Base-by-base conservation (phyloP, 2,888 invertebrate species). In the Unio pictorum region DNA sequence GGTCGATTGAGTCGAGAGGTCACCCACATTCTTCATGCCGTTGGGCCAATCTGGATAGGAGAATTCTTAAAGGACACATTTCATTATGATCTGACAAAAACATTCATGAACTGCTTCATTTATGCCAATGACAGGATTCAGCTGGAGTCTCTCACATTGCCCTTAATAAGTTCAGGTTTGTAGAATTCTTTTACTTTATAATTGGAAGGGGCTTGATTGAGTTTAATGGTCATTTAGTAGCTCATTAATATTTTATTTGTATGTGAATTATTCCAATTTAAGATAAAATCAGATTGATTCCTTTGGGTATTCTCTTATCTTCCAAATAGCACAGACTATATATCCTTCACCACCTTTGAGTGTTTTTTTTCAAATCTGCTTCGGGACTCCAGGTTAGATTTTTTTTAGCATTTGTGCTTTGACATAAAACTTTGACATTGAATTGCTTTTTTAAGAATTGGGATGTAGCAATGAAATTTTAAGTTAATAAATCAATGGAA, bases 91-190 rank as follows among this genome's bases (percentile, higher is more conserved):
- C 62, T 81, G 26, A 61, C 68, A 17, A 60, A 70, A 54, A 72
- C 79, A 61, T 75, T 81, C 55, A 67, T 71, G n/a, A 78, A 73
- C 55, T 76, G 76, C 28, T 68, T 81, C 28, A 63, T 54, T 5
- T 73, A 78, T 64, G 81, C 79, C 18, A 73, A 78, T 26, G 61
- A 63, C 17, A 56, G 65, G 11, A 62, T 72, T 55, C 28, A 61
- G 63, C 34, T 74, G 7, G 66, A 30, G 45, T 78, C 79, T 26
- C 58, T 81, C 8, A 73, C 75, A 28, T 28, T 79, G 15, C 79
- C 79, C 6, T 72, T 73, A n/a, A 75, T 81, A 4, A 76, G 78
- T 59, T 65, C 79, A 73, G 81, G 81, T 81, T 75, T 55, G 72
- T 7, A 17, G 20, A 17, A 28, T 58, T 58, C 11, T 58, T 23